A percentile compares a stretch with the other conserved stretches of the same genome.
These are phyloP conservation scores for Drosophila takahashii DNA, from an alignment of 1,140 invertebrate species.

Conservation along the genomic window DNA sequence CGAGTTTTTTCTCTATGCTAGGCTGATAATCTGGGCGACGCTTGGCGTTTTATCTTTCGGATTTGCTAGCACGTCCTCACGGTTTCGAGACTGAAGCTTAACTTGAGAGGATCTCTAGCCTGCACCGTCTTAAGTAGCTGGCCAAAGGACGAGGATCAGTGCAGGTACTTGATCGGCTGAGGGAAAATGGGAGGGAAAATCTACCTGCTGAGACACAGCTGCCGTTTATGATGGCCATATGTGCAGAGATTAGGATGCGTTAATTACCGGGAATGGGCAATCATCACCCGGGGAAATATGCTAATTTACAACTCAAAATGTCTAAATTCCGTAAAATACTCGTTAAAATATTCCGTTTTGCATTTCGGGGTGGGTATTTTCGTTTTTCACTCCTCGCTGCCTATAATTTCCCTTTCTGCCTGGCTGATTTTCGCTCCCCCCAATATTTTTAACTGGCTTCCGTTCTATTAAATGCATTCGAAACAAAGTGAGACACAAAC, in stretches of 20 bases:
- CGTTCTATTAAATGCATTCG: constrained; percentile 48
- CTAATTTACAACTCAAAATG: constrained; percentile 2
- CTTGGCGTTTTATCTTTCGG: constrained; percentile 44
- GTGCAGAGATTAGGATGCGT: constrained; percentile 25
- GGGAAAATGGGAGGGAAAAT: not conserved
- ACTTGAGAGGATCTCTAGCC: constrained; percentile 6
- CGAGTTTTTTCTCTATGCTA: not conserved
- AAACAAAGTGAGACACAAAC: constrained; percentile 49
- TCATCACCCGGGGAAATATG: constrained; percentile 15
- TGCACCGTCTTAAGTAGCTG: constrained; percentile 45
- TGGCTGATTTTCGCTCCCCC: constrained; percentile 23
- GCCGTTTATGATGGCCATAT: constrained; percentile 60
- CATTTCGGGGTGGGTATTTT: constrained; percentile 8
- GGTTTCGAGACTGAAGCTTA: constrained; percentile 23
- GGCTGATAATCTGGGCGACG: constrained; percentile 8
- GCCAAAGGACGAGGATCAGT: not conserved
- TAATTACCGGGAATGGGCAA: constrained; percentile 25
- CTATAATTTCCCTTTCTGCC: constrained; percentile 13
- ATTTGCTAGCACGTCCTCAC: constrained; percentile 43
- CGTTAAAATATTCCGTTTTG: not conserved
- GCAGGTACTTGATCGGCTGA: not conserved
- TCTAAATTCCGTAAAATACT: not conserved
- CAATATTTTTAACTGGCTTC: constrained; percentile 33
- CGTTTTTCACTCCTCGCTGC: not conserved
- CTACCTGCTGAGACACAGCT: constrained; percentile 50